These are phyloP conservation scores for Passer domesticus DNA, from an alignment of 2,113 vertebrate genomes.

Conservation along the genomic window DNA sequence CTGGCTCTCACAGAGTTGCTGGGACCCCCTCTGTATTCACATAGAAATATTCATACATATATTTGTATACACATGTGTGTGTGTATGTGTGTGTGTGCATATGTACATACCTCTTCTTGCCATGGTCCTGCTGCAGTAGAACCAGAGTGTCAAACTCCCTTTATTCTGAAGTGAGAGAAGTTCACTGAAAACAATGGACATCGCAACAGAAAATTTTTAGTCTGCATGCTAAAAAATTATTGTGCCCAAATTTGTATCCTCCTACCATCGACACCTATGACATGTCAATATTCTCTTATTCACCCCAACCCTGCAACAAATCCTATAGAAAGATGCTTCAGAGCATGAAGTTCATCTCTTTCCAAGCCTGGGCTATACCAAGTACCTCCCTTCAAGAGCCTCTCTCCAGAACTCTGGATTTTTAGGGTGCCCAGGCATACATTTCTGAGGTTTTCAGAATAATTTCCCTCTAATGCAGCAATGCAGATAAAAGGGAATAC, in stretches of 20 bases:
- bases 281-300: neutral
- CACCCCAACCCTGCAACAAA: accelerated
- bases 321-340: neutral
- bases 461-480: neutral
- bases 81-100: too few species aligned
- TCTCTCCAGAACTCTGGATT: neutral
- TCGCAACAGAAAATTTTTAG: neutral
- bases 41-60: neutral
- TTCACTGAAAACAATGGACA: neutral
- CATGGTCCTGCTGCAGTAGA: neutral
- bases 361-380: neutral
- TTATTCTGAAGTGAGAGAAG: neutral
- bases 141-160: neutral
- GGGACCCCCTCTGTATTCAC: neutral
- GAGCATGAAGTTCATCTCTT: neutral
- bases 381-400: neutral
- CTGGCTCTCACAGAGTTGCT: neutral
- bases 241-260: neutral
- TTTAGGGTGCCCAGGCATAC: neutral
- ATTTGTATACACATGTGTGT: neutral
- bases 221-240: neutral
- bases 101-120: neutral
- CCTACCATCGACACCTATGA: accelerated
- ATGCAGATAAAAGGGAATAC: neutral
- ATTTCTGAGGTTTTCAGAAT: neutral